Evolutionary conservation across 2,113 vertebrate genomes (phyloP).

Genomic region (Pyxicephalus adspersus): DNA sequence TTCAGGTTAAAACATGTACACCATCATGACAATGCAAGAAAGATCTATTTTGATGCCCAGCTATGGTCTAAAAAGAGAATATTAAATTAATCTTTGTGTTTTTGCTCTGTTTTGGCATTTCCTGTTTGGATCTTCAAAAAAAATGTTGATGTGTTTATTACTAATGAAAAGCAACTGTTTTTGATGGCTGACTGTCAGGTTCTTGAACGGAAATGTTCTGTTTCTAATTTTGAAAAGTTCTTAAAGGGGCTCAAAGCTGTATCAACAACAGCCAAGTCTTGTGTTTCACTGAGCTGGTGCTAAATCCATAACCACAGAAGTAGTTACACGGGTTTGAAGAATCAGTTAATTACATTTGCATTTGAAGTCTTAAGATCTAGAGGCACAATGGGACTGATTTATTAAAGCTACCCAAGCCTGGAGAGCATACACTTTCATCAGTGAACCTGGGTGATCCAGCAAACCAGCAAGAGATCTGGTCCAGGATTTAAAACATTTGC

Average conservation of each 20-base stretch:
- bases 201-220: background rate
- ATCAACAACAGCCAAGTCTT: background rate
- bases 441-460: too few species aligned
- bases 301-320: background rate
- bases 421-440: too few species aligned
- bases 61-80: slow-evolving; percentile 8
- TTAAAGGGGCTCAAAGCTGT: background rate
- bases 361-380: too few species aligned
- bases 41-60: background rate
- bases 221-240: background rate
- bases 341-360: background rate
- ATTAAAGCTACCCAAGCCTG: too few species aligned
- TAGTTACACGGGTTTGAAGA: background rate
- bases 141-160: slow-evolving; percentile 22
- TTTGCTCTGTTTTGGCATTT: slow-evolving; percentile 24
- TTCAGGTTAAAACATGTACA: background rate
- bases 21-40: background rate
- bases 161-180: slow-evolving; percentile 42
- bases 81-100: background rate
- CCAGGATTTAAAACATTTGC: too few species aligned
- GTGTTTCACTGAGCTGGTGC: background rate
- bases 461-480: too few species aligned
- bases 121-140: slow-evolving; percentile 23
- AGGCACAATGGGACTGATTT: too few species aligned
- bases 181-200: slow-evolving; percentile 15